Conservation (phyloP, 2,888 invertebrate genomes). For the Actias luna region DNA sequence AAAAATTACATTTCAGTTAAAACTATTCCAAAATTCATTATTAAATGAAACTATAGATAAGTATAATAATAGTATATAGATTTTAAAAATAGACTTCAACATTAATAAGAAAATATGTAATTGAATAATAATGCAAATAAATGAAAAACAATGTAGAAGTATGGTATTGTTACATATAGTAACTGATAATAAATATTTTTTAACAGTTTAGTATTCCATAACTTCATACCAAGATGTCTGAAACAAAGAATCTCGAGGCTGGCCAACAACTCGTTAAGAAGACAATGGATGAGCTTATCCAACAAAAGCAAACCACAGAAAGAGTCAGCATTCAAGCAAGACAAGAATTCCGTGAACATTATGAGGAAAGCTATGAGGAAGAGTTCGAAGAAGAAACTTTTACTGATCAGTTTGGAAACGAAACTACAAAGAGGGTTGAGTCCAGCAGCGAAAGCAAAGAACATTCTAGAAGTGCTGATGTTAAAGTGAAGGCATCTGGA, state of each 20-base stretch:
- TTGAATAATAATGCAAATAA: neutral
- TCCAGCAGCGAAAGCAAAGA: constrained; percentile 77
- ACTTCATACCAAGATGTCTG: constrained; percentile 58
- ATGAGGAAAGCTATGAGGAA: constrained; percentile 74
- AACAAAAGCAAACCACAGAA: constrained; percentile 67
- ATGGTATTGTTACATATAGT: neutral
- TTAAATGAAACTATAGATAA: neutral
- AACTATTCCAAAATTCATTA: neutral
- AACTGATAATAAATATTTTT: constrained; percentile 17
- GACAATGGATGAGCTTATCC: constrained; percentile 73
- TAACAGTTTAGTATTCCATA: constrained; percentile 43
- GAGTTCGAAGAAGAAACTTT: constrained; percentile 77
- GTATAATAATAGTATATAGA: neutral
- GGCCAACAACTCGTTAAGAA: constrained; percentile 74
- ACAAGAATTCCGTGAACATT: constrained; percentile 75
- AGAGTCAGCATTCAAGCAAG: constrained; percentile 72
- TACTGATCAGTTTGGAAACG: constrained; percentile 70
- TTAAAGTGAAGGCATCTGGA: constrained; percentile 73
- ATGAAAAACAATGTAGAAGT: neutral
- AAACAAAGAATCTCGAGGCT: constrained; percentile 64
- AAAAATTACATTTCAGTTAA: constrained; percentile 23
- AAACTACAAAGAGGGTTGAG: constrained; percentile 70
- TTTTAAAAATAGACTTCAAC: neutral
- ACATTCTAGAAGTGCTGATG: constrained; percentile 75
- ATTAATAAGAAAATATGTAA: neutral